phyloP scores from a whole-genome alignment of 2,113 vertebrate genomes.

The Micronisus gabar region DNA sequence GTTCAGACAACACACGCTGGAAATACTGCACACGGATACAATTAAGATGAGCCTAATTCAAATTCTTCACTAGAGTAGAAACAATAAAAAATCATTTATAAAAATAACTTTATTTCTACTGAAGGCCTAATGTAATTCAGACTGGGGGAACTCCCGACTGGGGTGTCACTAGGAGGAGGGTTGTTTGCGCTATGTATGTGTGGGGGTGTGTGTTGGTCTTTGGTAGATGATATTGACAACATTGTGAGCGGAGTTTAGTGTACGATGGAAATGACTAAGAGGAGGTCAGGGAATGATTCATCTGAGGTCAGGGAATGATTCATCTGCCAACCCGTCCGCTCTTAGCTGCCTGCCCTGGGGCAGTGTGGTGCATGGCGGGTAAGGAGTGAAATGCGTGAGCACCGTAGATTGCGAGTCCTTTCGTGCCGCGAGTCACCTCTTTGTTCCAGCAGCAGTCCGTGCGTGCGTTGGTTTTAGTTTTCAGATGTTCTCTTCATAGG shows the following conservation, averaged over 20 bases:
- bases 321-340: fast-evolving
- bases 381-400: neutral
- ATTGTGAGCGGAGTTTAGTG: neutral
- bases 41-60: neutral
- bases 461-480: neutral
- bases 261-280: neutral
- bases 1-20: neutral
- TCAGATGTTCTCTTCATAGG: fast-evolving
- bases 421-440: fast-evolving
- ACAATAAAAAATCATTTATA: neutral
- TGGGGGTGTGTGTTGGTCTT: neutral
- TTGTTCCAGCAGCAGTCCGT: neutral
- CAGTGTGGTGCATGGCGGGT: fast-evolving
- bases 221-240: neutral
- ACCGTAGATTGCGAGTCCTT: fast-evolving
- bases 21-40: neutral
- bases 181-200: neutral
- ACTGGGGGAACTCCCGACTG: neutral
- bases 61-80: neutral
- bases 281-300: neutral
- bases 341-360: neutral
- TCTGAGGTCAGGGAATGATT: neutral
- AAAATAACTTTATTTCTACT: neutral
- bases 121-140: neutral
- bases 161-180: neutral